Percentiles rank a stretch among this genome's conserved stretches.
phyloP scores from a whole-genome alignment of 2,888 invertebrate species.

The Caenorhabditis macrosperma region DNA sequence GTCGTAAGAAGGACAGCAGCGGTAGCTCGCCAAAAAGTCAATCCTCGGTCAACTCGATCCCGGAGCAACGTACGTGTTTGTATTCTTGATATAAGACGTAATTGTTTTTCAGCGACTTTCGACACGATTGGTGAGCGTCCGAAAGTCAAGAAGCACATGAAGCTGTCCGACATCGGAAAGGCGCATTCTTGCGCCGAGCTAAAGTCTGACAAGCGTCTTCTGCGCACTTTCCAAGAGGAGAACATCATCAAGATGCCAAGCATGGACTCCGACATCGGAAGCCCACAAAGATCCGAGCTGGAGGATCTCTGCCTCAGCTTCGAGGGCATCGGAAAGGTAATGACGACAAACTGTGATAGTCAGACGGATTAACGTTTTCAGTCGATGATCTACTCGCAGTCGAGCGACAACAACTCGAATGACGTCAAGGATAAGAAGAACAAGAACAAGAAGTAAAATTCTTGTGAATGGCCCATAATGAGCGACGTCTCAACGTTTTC shows the following conservation, averaged over 20 bases:
- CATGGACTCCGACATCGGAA: conserved; percentile 66
- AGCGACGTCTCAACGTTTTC: neutral
- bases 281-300: conserved; percentile 20
- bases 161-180: conserved; percentile 62
- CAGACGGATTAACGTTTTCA: conserved; percentile 41
- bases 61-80: conserved; percentile 52
- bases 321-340: conserved; percentile 56
- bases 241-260: conserved; percentile 69
- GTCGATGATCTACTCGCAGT: conserved; percentile 51
- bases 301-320: conserved; percentile 53
- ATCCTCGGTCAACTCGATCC: conserved; percentile 54
- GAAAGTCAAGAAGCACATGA: conserved; percentile 59
- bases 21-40: conserved; percentile 51
- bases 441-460: conserved; percentile 16
- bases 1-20: conserved; percentile 44
- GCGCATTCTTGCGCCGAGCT: conserved; percentile 64
- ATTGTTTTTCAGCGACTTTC: conserved; percentile 44
- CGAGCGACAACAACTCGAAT: conserved; percentile 17
- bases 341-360: neutral
- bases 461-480: neutral
- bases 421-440: conserved; percentile 43
- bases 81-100: neutral
- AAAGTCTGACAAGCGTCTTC: conserved; percentile 64
- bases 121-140: conserved; percentile 65
- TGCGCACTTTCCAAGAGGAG: conserved; percentile 65